Evolutionary conservation across 2,113 vertebrate genomes (phyloP).

Genomic region (Helogale parvula): DNA sequence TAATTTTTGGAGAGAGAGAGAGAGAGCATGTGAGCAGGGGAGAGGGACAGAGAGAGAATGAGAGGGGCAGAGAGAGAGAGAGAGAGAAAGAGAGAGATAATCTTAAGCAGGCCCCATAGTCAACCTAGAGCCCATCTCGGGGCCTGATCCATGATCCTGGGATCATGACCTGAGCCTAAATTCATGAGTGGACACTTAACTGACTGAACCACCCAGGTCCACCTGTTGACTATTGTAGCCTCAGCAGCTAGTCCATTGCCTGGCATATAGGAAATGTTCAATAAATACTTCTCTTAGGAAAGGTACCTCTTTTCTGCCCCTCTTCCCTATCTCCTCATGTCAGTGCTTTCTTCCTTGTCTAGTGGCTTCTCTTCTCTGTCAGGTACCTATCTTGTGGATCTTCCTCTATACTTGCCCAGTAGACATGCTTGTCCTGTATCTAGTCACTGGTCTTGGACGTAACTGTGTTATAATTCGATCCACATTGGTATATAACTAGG

Average conservation of each 20-base stretch:
- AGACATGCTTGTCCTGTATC: not conserved
- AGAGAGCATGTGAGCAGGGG: too few species aligned
- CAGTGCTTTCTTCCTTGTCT: not conserved
- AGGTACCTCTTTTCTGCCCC: not conserved
- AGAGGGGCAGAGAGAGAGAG: too few species aligned
- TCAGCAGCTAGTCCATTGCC: slow-evolving; percentile 9
- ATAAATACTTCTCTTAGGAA: slow-evolving; percentile 4
- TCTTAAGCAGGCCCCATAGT: too few species aligned
- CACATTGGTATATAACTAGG: not conserved
- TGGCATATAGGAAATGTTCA: not conserved
- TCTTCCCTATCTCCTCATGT: not conserved
- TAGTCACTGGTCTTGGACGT: not conserved
- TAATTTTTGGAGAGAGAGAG: too few species aligned
- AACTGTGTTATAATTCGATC: not conserved
- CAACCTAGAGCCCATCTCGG: too few species aligned
- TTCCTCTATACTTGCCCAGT: not conserved
- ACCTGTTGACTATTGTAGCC: not conserved
- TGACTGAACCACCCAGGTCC: too few species aligned
- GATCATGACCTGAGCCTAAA: too few species aligned
- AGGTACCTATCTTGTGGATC: not conserved
- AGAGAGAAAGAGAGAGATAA: too few species aligned
- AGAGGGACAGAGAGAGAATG: too few species aligned
- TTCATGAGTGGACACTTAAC: too few species aligned
- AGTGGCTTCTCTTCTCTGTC: not conserved
- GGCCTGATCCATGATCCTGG: too few species aligned